phyloP scores from a whole-genome alignment of 1,140 invertebrate species.

The Probaryconus sp. region DNA sequence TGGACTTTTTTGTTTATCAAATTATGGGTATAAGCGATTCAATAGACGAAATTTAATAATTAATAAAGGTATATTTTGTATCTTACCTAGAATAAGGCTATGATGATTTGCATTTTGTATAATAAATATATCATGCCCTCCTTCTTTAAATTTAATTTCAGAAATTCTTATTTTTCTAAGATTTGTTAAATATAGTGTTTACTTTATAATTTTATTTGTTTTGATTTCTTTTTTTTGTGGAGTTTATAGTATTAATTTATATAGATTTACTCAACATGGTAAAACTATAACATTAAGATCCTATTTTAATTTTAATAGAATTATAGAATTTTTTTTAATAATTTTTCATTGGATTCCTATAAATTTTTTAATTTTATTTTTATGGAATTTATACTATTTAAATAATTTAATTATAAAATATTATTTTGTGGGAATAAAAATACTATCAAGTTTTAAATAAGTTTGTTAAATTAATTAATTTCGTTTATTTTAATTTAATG shows the following conservation, averaged over 20 bases:
- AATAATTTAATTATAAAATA: slow-evolving; percentile 82
- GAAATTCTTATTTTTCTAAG: slow-evolving; percentile 78
- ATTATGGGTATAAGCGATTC: slow-evolving; percentile 81
- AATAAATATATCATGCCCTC: slow-evolving; percentile 72
- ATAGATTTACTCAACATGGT: slow-evolving; percentile 80
- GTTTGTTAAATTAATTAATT: slow-evolving; percentile 69
- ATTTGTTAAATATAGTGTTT: slow-evolving; percentile 75
- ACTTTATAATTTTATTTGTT: slow-evolving; percentile 77
- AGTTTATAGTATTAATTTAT: slow-evolving; percentile 72
- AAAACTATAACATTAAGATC: slow-evolving; percentile 70
- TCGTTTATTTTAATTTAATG: slow-evolving; percentile 70
- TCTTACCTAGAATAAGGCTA: slow-evolving; percentile 74
- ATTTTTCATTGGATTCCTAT: slow-evolving; percentile 81
- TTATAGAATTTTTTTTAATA: slow-evolving; percentile 80
- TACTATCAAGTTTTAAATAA: slow-evolving; percentile 75
- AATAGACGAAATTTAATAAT: slow-evolving; percentile 72
- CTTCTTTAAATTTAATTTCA: slow-evolving; percentile 72
- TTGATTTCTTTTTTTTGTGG: slow-evolving; percentile 61
- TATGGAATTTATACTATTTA: slow-evolving; percentile 74
- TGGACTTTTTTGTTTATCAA: slow-evolving; percentile 83
- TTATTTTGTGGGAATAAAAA: slow-evolving; percentile 81
- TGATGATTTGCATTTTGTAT: slow-evolving; percentile 81
- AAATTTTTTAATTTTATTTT: slow-evolving; percentile 80
- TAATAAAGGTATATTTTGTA: slow-evolving; percentile 71
- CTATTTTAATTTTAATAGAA: slow-evolving; percentile 69